Base-by-base conservation (phyloP, 2,888 invertebrate genomes). In the Sminthurides aquaticus region DNA sequence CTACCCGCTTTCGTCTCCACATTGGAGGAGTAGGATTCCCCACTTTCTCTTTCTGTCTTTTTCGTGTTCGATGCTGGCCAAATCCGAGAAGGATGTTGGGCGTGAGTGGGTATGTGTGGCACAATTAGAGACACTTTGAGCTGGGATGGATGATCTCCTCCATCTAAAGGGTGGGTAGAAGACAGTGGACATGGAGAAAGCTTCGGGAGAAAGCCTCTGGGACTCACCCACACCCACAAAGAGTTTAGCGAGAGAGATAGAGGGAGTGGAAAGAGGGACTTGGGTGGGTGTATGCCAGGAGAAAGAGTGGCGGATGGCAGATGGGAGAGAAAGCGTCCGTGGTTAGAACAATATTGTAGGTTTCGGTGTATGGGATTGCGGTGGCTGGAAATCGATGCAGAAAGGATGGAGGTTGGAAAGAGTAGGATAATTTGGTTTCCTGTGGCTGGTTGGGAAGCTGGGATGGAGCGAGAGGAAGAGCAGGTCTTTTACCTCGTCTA, bases 41-140 rank as follows among this genome's bases (percentile, higher is more conserved):
- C 52, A 25, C 57, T 57, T n/a, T 28, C 34, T 34, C 58, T 58
- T 20, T 22, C 58, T 43, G 43, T 59, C 18, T 59, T 43, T 29
- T 20, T 59, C 59, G 20, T 58, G 43, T 27, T 34, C 27, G 2
- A 34, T 59, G 25, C 26, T 34, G 43, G 8, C 5, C 43, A 34
- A 34, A 15, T 34, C 43, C 43, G n/a, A n/a, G n/a, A n/a, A n/a
- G n/a, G n/a, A n/a, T n/a, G n/a, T n/a, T n/a, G n/a, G n/a, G n/a
- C n/a, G n/a, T n/a, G n/a, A n/a, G n/a, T n/a, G n/a, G n/a, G n/a
- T n/a, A n/a, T n/a, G n/a, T n/a, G n/a, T n/a, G n/a, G n/a, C n/a
- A 11, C 43, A 15, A 15, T 34, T 34, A 34, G 8, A 34, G 43
- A 34, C 43, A 11, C 15, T 34, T 34, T 5, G 43, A 34, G 43